Evolutionary conservation across 2,888 invertebrate genomes (phyloP).

Genomic region (Linnaemya vulpina): DNA sequence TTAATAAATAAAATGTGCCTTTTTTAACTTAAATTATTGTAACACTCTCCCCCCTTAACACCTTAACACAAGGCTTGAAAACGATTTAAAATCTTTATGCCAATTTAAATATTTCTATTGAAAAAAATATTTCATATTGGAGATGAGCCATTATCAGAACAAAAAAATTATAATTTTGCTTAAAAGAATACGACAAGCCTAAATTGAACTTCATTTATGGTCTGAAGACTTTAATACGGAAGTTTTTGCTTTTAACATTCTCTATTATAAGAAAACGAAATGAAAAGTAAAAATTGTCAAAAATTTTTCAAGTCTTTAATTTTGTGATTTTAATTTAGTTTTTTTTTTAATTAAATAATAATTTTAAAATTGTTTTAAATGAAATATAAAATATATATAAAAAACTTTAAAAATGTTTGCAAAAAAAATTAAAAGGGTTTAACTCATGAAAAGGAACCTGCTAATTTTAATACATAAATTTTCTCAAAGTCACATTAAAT

Average conservation of each 20-base stretch:
- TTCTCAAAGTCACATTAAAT: conserved; percentile 50
- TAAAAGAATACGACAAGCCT: conserved; percentile 26
- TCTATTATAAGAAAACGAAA: conserved; percentile 35
- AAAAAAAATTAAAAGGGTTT: conserved; percentile 10
- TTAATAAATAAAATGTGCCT: conserved; percentile 63
- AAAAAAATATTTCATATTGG: conserved; percentile 68
- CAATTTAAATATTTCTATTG: conserved; percentile 69
- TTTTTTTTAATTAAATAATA: conserved; percentile 62
- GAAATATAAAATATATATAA: background rate
- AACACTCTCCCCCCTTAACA: conserved; percentile 15
- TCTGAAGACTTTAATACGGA: conserved; percentile 70
- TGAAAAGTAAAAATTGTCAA: conserved; percentile 45
- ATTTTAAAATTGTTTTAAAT: conserved; percentile 25
- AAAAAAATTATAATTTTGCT: conserved; percentile 14
- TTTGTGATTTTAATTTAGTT: conserved; percentile 83
- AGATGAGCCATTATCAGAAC: conserved; percentile 41
- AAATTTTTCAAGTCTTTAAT: conserved; percentile 81
- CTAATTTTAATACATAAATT: conserved; percentile 35
- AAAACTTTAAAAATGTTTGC: background rate
- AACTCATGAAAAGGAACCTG: conserved; percentile 8
- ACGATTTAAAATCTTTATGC: conserved; percentile 41
- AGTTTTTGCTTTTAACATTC: conserved; percentile 54
- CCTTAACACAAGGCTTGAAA: conserved; percentile 25
- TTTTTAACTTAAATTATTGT: conserved; percentile 63
- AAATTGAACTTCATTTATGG: conserved; percentile 41